These are phyloP conservation scores for Gymnosoma rotundatum DNA, from an alignment of 2,888 invertebrate genomes.

Conservation along the genomic window DNA sequence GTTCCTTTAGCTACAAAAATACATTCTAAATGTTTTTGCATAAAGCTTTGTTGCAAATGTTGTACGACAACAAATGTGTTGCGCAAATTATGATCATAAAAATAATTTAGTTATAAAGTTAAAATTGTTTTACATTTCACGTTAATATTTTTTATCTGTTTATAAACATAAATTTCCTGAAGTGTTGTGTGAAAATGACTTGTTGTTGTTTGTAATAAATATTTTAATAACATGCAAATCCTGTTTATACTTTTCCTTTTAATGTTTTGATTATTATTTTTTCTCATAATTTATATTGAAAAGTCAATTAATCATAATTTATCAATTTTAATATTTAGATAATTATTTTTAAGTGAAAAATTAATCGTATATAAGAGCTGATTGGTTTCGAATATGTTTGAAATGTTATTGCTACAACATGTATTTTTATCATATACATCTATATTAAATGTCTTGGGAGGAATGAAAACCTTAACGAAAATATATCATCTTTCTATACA, in stretches of 20 bases:
- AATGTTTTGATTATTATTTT: neutral
- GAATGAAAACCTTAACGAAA: no score
- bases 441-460: no score
- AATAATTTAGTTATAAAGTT: slow-evolving; percentile 72
- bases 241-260: neutral
- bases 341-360: slow-evolving; percentile 6
- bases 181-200: slow-evolving; percentile 2
- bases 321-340: slow-evolving; percentile 18
- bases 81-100: slow-evolving; percentile 79
- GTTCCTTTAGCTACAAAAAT: slow-evolving; percentile 27
- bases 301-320: slow-evolving; percentile 41
- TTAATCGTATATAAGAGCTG: no score
- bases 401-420: no score
- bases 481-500: no score
- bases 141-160: slow-evolving; percentile 24
- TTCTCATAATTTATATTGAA: slow-evolving; percentile 21
- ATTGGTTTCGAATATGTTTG: no score
- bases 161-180: slow-evolving; percentile 45
- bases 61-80: slow-evolving; percentile 78
- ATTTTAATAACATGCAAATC: slow-evolving; percentile 59
- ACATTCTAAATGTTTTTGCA: slow-evolving; percentile 20
- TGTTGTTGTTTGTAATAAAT: slow-evolving; percentile 44
- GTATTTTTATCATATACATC: no score
- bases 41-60: slow-evolving; percentile 4
- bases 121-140: slow-evolving; percentile 2